These are phyloP conservation scores for Arbacia lixula DNA, from an alignment of 53 echinoderm and acorn worm species.

Conservation along the genomic window DNA sequence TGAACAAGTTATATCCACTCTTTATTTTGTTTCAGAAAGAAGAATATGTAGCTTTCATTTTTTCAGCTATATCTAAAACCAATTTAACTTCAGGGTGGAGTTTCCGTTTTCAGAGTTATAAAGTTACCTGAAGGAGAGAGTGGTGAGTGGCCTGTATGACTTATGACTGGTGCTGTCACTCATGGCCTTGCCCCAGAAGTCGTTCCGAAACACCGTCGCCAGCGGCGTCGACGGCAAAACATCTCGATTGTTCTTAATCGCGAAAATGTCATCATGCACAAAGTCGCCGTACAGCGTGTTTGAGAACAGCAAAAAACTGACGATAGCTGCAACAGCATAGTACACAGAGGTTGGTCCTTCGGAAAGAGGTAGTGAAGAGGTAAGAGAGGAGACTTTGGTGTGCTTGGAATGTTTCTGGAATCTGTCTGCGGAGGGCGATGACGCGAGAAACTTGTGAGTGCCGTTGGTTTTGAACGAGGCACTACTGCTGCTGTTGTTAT, in stretches of 20 bases:
- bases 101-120: not conserved
- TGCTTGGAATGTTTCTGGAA: not conserved
- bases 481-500: not conserved
- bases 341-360: not conserved
- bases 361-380: slow-evolving; percentile 16
- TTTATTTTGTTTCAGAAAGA: too few relatives aligned
- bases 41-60: not conserved
- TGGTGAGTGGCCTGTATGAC: slow-evolving; percentile 91
- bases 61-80: not conserved
- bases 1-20: too few relatives aligned
- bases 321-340: slow-evolving; percentile 21
- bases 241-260: slow-evolving; percentile 89
- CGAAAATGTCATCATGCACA: slow-evolving; percentile 95
- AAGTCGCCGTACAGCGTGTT: slow-evolving; percentile 80
- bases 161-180: slow-evolving; percentile 89
- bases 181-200: slow-evolving; percentile 97
- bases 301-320: slow-evolving; percentile 55
- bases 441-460: not conserved
- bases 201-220: slow-evolving; percentile 69
- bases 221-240: slow-evolving; percentile 59
- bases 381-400: not conserved
- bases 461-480: not conserved
- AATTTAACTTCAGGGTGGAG: too few relatives aligned
- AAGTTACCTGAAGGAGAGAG: slow-evolving; percentile 85
- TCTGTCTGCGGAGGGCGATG: not conserved